A percentile compares a stretch with the other conserved stretches of the same genome.
Evolutionary conservation across 2,888 invertebrate species (phyloP).

Genomic region (Tachystola acroxantha): DNA sequence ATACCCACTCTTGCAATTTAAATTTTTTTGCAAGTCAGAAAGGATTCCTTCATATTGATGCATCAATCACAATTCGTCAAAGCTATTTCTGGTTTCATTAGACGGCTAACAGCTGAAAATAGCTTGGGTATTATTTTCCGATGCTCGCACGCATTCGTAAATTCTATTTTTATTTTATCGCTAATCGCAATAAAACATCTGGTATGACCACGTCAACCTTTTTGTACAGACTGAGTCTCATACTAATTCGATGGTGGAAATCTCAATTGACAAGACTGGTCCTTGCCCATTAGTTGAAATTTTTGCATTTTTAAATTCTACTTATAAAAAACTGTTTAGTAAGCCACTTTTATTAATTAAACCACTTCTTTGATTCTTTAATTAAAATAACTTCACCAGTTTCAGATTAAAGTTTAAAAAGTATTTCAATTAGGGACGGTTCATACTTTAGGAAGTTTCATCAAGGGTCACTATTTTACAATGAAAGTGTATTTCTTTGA

Average conservation of each 20-base stretch:
- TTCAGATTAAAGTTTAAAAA: not conserved
- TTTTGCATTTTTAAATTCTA: too few relatives aligned
- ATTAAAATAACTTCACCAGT: not conserved
- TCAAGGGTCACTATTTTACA: not conserved
- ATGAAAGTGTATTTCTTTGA: not conserved
- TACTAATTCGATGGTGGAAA: too few relatives aligned
- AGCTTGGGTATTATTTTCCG: conserved; percentile 8
- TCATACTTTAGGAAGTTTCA: not conserved
- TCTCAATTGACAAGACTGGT: too few relatives aligned
- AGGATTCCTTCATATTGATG: not conserved
- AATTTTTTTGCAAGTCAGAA: too few relatives aligned
- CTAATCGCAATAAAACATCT: conserved; percentile 10
- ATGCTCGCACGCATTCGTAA: conserved; percentile 5
- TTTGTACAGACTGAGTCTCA: too few relatives aligned
- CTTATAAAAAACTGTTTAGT: too few relatives aligned
- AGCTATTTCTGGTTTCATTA: not conserved
- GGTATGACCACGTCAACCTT: conserved; percentile 2
- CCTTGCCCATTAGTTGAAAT: too few relatives aligned
- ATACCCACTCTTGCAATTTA: too few relatives aligned
- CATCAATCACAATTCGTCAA: not conserved
- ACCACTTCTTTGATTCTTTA: not conserved
- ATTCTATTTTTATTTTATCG: conserved; percentile 11
- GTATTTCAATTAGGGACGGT: not conserved
- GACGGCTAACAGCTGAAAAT: conserved; percentile 2
- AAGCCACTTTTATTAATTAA: too few relatives aligned